phyloP scores from a whole-genome alignment of 2,888 invertebrate species.

The Drosophila helvetica region DNA sequence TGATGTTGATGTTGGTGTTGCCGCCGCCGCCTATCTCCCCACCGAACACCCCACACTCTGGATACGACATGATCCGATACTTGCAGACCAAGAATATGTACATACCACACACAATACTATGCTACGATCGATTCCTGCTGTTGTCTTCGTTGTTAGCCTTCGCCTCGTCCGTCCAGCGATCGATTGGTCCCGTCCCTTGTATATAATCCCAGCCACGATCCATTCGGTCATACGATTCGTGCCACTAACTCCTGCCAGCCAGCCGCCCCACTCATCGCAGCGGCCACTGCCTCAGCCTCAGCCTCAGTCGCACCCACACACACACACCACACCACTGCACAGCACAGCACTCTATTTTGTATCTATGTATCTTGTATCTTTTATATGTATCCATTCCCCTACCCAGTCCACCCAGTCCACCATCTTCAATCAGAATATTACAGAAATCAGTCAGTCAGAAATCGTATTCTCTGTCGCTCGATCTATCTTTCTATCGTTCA shows the following conservation, averaged over 20 bases:
- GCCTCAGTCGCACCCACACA: conserved; percentile 22
- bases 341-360: conserved; percentile 42
- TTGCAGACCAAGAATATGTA: conserved; percentile 43
- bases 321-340: conserved; percentile 3
- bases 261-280: conserved; percentile 46
- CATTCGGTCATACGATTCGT: conserved; percentile 50
- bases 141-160: conserved; percentile 61
- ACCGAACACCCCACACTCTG: conserved; percentile 26
- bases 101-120: conserved; percentile 13
- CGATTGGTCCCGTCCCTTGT: conserved; percentile 44
- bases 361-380: conserved; percentile 35
- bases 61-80: conserved; percentile 27
- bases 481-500: conserved; percentile 22
- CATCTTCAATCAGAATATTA: conserved; percentile 35
- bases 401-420: conserved; percentile 11
- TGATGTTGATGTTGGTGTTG: too few relatives aligned
- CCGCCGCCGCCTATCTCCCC: too few relatives aligned
- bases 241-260: conserved; percentile 58
- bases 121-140: conserved; percentile 1
- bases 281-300: conserved; percentile 32
- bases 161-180: conserved; percentile 26
- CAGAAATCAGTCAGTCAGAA: conserved; percentile 29
- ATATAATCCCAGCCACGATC: conserved; percentile 61
- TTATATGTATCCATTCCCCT: conserved; percentile 45
- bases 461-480: conserved; percentile 20